Percentiles rank a stretch among this genome's conserved stretches.
phyloP scores from a whole-genome alignment of 64 coral and sea anemone genomes.

The Montipora sp. region DNA sequence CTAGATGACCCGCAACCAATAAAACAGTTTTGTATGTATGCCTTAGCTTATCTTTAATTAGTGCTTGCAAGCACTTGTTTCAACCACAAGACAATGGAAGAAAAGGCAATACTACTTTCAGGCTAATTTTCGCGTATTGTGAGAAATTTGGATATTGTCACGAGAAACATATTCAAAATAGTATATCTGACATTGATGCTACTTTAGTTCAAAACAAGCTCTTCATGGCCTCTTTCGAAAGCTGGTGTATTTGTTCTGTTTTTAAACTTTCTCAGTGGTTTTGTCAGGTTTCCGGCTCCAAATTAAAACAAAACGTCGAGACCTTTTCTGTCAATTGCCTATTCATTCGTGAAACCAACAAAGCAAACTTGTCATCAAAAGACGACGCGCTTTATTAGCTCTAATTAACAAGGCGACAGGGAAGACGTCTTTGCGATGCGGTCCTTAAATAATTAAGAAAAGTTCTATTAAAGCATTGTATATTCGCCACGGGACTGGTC shows the following conservation, averaged over 20 bases:
- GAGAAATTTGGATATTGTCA: not conserved
- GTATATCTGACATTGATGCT: not conserved
- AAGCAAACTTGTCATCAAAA: constrained; percentile 38
- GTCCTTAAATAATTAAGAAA: constrained; percentile 21
- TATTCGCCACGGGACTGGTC: not conserved
- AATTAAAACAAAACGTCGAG: constrained; percentile 39
- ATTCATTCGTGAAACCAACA: constrained; percentile 31
- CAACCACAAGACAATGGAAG: constrained; percentile 2
- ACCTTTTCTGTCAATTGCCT: constrained; percentile 13
- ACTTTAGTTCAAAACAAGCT: not conserved
- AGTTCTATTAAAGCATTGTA: not conserved
- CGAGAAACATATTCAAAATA: not conserved
- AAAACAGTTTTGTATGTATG: not conserved
- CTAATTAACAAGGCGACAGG: constrained; percentile 44
- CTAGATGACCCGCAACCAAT: not conserved
- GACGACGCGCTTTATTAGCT: constrained; percentile 14
- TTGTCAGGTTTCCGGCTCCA: not conserved
- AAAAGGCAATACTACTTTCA: constrained; percentile 30
- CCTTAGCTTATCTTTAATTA: not conserved
- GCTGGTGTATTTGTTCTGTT: not conserved
- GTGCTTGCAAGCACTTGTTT: constrained; percentile 29
- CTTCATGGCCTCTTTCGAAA: not conserved
- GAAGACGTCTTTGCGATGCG: not conserved
- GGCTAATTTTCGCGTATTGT: constrained; percentile 12
- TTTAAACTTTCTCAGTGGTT: not conserved